Conservation (phyloP, 2,797 vertebrate genomes). For the Platyrinchus mystaceus region DNA sequence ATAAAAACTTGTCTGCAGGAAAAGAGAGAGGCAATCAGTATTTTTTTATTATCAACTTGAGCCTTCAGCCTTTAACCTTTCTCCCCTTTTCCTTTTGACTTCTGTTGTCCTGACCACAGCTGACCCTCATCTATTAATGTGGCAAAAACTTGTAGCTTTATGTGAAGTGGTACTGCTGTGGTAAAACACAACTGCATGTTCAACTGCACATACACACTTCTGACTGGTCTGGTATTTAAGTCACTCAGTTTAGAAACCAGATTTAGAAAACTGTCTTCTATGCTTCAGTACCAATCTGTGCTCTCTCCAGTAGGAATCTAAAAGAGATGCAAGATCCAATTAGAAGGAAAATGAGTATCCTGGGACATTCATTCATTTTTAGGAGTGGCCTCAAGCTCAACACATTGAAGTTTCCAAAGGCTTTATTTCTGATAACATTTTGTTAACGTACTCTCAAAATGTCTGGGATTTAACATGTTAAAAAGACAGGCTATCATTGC, state of each 20-base stretch:
- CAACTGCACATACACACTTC: neutral
- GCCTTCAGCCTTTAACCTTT: neutral
- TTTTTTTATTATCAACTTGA: neutral
- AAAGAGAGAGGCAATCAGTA: neutral
- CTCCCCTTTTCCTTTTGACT: neutral
- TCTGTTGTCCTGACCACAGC: neutral
- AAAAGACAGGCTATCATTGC: neutral
- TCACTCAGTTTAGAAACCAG: neutral
- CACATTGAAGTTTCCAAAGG: neutral
- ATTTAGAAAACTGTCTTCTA: neutral
- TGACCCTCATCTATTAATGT: neutral
- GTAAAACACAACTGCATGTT: neutral
- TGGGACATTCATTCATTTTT: neutral
- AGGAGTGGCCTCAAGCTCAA: neutral
- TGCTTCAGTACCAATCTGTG: neutral
- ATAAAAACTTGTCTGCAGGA: neutral
- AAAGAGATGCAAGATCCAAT: neutral
- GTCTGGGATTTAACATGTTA: neutral
- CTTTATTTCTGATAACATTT: neutral
- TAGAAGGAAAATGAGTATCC: neutral
- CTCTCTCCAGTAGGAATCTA: neutral
- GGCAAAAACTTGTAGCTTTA: neutral
- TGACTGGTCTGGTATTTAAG: neutral
- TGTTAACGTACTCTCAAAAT: neutral
- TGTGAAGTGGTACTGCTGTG: neutral